Conservation (phyloP, 2,888 invertebrate genomes). For the Eupithecia abbreviata region DNA sequence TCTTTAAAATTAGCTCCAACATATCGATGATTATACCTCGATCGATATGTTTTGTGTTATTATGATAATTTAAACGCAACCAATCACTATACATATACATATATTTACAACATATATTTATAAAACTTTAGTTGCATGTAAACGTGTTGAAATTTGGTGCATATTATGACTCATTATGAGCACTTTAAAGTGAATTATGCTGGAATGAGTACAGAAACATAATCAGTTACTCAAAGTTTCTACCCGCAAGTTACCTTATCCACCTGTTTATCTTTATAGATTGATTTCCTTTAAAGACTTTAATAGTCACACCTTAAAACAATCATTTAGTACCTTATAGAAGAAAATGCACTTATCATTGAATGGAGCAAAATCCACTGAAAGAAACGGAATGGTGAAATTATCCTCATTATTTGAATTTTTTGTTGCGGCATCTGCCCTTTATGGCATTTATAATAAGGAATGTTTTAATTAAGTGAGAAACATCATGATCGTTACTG, state of each 20-base stretch:
- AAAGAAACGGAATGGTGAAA: constrained; percentile 57
- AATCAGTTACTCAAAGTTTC: not conserved
- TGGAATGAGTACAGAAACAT: not conserved
- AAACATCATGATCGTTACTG: constrained; percentile 64
- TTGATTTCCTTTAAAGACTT: not conserved
- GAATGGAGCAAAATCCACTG: constrained; percentile 48
- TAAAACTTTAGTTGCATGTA: not conserved
- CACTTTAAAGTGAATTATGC: not conserved
- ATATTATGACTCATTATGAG: not conserved
- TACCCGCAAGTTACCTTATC: not conserved
- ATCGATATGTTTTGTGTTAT: not conserved
- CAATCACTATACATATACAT: not conserved
- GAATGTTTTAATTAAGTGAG: constrained; percentile 76
- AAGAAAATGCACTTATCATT: constrained; percentile 58
- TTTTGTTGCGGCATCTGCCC: constrained; percentile 69
- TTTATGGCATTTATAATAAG: constrained; percentile 53
- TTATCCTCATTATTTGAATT: constrained; percentile 63
- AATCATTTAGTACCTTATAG: constrained; percentile 18
- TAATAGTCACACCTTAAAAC: constrained; percentile 24
- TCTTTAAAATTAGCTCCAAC: not conserved
- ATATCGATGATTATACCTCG: not conserved
- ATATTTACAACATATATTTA: not conserved
- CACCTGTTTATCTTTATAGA: constrained; percentile 2
- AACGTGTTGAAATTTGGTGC: not conserved
- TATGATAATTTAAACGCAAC: not conserved